Base-by-base conservation (phyloP, 1,140 invertebrate genomes). In the Branchinecta lindahli region DNA sequence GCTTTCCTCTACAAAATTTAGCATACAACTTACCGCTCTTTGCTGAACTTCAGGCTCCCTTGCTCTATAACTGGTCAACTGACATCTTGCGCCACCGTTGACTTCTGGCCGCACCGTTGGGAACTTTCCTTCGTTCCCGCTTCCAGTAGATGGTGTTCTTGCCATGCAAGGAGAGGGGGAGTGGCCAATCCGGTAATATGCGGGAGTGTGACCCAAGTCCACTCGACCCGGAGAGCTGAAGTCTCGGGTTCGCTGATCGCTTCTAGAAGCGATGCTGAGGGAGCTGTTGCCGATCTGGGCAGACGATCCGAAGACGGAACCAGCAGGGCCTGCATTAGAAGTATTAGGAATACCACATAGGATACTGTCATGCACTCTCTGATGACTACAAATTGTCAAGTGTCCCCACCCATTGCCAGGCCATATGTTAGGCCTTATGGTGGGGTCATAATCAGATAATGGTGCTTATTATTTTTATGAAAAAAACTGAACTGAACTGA, bases 61-160 rank as follows among this genome's bases (percentile, higher is more conserved):
- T 61, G 12, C 6, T 12, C 12, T 20, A 61, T 61, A 61, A 20
- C 52, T 61, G 18, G 52, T 61, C 6, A 61, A 6, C 52, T 61
- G 52, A 61, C 52, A 61, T 20, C 18, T 61, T 6, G 52, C 52
- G 33, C 33, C 33, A 33, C 33, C 33, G 33, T 33, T 33, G 33
- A 33, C 33, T 3, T 33, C 33, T 33, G 33, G 33, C 18, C 18
- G 2, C 12, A 15, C 52, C 52, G 12, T 61, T 15, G 52, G 12
- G 12, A 61, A 15, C 52, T 61, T 61, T 12, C 52, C 52, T 61
- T 61, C 52, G 18, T 20, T 61, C 12, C 52, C 52, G 18, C 52
- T 61, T 4, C 52, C 52, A 61, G 52, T 61, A 61, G 52, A 61
- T 61, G 52, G 52, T 61, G 52, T 61, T 61, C 52, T 61, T 4